Conservation (phyloP, 2,888 invertebrate genomes). For the Deroplatys truncata region DNA sequence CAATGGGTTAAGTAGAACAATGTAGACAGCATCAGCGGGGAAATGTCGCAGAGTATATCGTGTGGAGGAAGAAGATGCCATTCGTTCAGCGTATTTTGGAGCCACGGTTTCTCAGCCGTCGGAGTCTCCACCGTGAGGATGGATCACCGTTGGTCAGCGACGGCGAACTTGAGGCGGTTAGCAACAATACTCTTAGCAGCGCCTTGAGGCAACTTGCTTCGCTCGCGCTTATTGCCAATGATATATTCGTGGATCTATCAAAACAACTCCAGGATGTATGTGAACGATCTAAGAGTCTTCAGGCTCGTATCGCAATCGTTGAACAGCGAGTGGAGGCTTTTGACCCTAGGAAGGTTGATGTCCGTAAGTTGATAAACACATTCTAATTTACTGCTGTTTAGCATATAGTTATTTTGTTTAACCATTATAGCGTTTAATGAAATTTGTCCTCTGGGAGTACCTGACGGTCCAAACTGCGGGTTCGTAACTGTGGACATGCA, state of each 20-base stretch:
- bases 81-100: constrained; percentile 81
- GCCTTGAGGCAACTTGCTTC: constrained; percentile 82
- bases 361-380: constrained; percentile 70
- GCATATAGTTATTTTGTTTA: no score
- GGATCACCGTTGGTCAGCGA: constrained; percentile 59
- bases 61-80: constrained; percentile 58
- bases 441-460: no score
- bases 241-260: constrained; percentile 79
- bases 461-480: no score
- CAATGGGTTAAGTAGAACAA: neutral
- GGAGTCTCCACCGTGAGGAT: constrained; percentile 52
- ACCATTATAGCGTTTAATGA: no score
- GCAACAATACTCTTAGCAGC: constrained; percentile 80
- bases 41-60: neutral
- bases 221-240: constrained; percentile 75
- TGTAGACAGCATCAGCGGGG: neutral
- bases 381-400: neutral
- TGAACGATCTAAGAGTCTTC: constrained; percentile 67
- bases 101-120: constrained; percentile 72
- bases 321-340: constrained; percentile 66
- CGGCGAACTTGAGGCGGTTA: constrained; percentile 79
- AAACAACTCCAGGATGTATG: constrained; percentile 69
- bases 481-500: no score
- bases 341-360: constrained; percentile 87
- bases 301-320: constrained; percentile 64